These are phyloP conservation scores for Ceratina calcarata DNA, from an alignment of 1,140 invertebrate species.

Conservation along the genomic window DNA sequence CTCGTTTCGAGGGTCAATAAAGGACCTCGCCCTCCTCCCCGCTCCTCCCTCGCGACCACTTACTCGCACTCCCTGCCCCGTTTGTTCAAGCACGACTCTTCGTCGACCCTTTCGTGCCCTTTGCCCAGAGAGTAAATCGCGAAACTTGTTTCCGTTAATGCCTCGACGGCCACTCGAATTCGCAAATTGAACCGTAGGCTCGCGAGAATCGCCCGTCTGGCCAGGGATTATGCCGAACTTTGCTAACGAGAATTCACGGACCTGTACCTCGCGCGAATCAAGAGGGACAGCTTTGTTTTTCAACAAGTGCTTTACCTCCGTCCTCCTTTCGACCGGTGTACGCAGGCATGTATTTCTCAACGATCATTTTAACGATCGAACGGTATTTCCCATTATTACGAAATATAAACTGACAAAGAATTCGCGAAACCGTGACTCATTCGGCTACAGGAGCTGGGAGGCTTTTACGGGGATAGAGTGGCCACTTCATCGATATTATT, in stretches of 20 bases:
- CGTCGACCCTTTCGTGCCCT: constrained; percentile 41
- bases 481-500: constrained; percentile 33
- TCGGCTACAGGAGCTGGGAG: too few species aligned
- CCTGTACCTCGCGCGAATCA: background rate
- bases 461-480: background rate
- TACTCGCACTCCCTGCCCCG: background rate
- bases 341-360: too few species aligned
- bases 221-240: background rate
- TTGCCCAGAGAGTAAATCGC: constrained; percentile 31
- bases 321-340: background rate
- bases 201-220: background rate
- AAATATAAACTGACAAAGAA: too few species aligned
- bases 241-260: background rate
- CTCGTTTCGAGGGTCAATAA: constrained; percentile 62
- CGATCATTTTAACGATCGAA: too few species aligned
- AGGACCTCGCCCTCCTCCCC: constrained; percentile 13
- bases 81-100: constrained; percentile 20
- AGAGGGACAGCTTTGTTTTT: background rate
- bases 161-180: constrained; percentile 35
- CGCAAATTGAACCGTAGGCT: constrained; percentile 37
- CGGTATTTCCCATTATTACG: too few species aligned
- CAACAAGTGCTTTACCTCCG: background rate
- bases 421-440: background rate
- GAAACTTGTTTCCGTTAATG: constrained; percentile 46
- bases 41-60: background rate